Base-by-base conservation (phyloP, 2,113 vertebrate species). In the Perognathus longimembris region DNA sequence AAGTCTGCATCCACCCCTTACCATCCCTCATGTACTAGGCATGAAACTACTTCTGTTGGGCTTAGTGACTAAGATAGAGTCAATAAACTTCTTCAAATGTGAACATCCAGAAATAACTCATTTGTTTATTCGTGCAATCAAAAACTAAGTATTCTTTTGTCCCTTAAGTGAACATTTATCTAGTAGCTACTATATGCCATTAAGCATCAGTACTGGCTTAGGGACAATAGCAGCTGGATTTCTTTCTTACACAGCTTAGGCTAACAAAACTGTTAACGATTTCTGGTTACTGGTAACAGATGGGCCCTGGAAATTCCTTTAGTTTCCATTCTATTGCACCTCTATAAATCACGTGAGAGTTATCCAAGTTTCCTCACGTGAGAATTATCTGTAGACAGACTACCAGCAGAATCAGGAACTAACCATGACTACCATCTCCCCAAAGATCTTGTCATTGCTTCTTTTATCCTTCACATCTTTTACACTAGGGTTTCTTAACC, bases 141-240 rank as follows among this genome's bases (percentile, higher is more conserved):
- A 82, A 90, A 92, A 78, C 32, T 50, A 87, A 91, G 94, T 81
- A 81, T 88, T 95, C 69, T 94, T 87, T 87, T 85, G 45, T 92
- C 90, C 86, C 88, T 82, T 93, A 94, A 88, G 20, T 77, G 82
- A 87, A 74, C 74, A 77, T 73, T 69, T 91, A 84, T 89, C 69
- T 76, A 75, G 61, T 92, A 64, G 78, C 69, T 70, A 64, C 2
- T 6, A 63, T 2, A n/a, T 67, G 45, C 64, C 38, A 34, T 61
- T 84, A 75, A 87, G 34, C 80, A n/a, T n/a, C n/a, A 34, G 3
- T 57, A 54, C 40, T 14, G 38, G 38, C 71, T 85, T 85, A 85
- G 1, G 22, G 77, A 17, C 3, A 26, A 80, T 17, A 70, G 32
- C 21, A 82, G 61, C 17, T 40, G 61, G 36, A 9, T 74, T 50